These are phyloP conservation scores for Sphenopsis melanotis DNA, from an alignment of 2,797 vertebrate species.

Conservation along the genomic window DNA sequence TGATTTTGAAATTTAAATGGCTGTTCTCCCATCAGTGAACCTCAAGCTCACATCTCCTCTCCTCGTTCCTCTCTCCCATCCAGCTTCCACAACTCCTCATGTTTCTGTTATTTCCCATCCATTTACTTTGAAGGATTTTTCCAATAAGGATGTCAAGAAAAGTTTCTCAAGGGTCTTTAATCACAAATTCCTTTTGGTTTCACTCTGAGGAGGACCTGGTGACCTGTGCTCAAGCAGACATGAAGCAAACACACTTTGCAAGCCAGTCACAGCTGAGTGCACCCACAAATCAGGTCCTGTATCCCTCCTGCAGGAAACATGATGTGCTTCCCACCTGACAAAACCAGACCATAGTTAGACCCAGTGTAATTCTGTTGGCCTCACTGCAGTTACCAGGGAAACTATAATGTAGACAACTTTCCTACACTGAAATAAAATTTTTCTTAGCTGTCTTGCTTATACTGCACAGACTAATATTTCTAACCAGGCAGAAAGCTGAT, in stretches of 20 bases:
- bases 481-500: background rate
- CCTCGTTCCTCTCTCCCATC: background rate
- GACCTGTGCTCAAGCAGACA: background rate
- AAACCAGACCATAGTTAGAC: background rate
- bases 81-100: background rate
- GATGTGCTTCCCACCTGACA: background rate
- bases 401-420: background rate
- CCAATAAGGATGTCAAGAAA: background rate
- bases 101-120: background rate
- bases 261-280: background rate
- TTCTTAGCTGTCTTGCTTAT: background rate
- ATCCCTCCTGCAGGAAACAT: background rate
- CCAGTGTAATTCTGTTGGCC: background rate
- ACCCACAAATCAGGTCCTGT: background rate
- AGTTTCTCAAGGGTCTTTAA: slow-evolving; percentile 14
- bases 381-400: background rate
- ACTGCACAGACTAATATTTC: background rate
- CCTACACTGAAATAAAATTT: background rate
- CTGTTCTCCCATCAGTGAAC: background rate
- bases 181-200: slow-evolving; percentile 42
- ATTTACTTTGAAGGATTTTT: slow-evolving; percentile 30
- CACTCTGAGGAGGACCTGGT: background rate
- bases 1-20: background rate
- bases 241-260: background rate
- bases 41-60: background rate